Evolutionary conservation across 2,888 invertebrate genomes (phyloP), one percentile per base, ranked within the genome.

Genomic region (Serripes groenlandicus): DNA sequence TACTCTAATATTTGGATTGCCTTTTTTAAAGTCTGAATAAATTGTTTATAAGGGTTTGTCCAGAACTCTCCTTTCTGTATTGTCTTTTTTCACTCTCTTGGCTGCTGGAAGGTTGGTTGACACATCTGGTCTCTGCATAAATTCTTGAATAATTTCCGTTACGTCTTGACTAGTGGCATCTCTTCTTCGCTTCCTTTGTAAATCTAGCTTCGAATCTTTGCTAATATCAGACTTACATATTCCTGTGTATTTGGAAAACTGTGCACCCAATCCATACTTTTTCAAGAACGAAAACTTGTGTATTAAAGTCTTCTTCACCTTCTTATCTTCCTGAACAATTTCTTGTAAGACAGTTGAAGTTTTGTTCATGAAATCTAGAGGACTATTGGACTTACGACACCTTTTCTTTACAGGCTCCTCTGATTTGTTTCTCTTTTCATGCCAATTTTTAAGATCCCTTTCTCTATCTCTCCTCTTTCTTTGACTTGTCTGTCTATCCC

Each of bases 1-100:
- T 32, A 54, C 30, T 28, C 56, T 71, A 3, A 71, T 23, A 54
- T 71, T 34, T 30, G 71, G 71, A 56, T 71, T 21, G 30, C 28
- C 9, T 32, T 71, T 56, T 71, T 71, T 26, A 56, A 71, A 71
- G 15, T 52, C 56, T 56, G 26, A 34, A 56, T 52, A 32, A 11
- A 71, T 11, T 18, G 15, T 21, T 71, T 71, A 56, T 26, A 71
- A 26, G 32, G 71, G 56, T 71, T 28, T 71, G 56, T 71, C 71
- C 34, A 71, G 32, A 34, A 34, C 71, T 30, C 26, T 71, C 32
- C 56, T 71, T 71, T 71, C 71, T 11, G 34, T 71, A 15, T 56
- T 28, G 56, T 71, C 71, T 30, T 34, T 32, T 35, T 71, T 71
- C 30, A 71, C 56, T 34, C 54, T 34, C 35, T 71, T 71, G 42